Base-by-base conservation (phyloP, 1,140 invertebrate species). In the Dendroctonus ponderosae region DNA sequence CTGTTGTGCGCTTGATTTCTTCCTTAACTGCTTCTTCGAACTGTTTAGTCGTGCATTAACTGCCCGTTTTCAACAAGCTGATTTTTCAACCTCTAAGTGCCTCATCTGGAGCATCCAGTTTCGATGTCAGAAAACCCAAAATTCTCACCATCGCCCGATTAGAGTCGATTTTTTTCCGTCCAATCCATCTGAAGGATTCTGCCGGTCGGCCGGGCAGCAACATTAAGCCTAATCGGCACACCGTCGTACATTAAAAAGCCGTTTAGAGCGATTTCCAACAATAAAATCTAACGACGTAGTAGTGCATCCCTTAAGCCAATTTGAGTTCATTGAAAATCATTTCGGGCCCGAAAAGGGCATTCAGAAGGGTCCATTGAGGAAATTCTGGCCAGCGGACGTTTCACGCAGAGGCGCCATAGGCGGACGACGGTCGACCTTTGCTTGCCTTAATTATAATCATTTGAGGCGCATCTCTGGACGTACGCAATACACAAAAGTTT, bases 251-350 rank as follows among this genome's bases (percentile, higher is more conserved):
- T 67, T 67, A 67, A 54, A 62, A 62, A 59, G 62, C 62, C 67
- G 48, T 59, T 59, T 64, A 62, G 44, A 38, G 52, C 56, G 12
- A 61, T 54, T 43, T 39, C 52, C 49, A 64, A 68, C 67, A 68
- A 68, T 68, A 68, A 63, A 68, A 68, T 64, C 54, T 68, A 68
- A 68, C 62, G 67, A 68, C 60, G 42, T 64, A 62, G 51, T 63
- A 54, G 61, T 59, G 42, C 67, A 52, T 66, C 71, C 66, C 62
- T 68, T 72, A 51, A 70, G 70, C 71, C 69, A 72, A 72, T 72
- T 72, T 68, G 44, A 42, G 59, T 72, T 72, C 68, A 72, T 72
- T 72, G 59, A 72, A 68, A 70, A 66, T 58, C 69, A 67, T 68
- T 63, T 57, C 68, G 57, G 44, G 56, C 51, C 43, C 48, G 57